phyloP scores from a whole-genome alignment of 2,797 vertebrate genomes.

The Argentina silus region DNA sequence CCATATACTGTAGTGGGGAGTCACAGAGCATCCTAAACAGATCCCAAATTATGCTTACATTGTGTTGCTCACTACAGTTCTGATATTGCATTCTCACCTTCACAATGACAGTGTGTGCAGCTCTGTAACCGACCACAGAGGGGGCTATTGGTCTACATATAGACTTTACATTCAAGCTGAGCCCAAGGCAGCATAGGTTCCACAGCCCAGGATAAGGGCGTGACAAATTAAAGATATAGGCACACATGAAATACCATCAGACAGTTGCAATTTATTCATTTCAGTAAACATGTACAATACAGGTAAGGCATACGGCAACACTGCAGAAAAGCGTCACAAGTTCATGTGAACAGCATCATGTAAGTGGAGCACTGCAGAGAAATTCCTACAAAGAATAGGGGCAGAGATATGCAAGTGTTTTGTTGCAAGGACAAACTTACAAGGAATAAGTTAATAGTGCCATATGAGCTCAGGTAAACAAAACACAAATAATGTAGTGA shows the following conservation, averaged over 20 bases:
- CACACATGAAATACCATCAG: not conserved
- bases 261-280: constrained; percentile 71
- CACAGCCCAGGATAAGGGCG: not conserved
- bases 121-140: not conserved
- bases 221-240: not conserved
- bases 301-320: constrained; percentile 78
- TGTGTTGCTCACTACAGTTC: not conserved
- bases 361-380: constrained; percentile 34
- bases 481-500: too few relatives aligned
- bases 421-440: not conserved
- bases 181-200: too few relatives aligned
- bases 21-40: not conserved
- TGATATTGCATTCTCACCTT: not conserved
- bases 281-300: constrained; percentile 62
- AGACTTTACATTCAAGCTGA: not conserved
- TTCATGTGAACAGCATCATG: constrained; percentile 72
- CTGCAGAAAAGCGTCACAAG: constrained; percentile 71
- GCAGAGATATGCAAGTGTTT: not conserved
- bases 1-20: too few relatives aligned
- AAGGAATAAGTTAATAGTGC: not conserved
- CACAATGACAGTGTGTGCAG: not conserved
- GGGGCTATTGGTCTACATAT: not conserved
- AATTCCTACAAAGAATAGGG: not conserved
- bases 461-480: not conserved
- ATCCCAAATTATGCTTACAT: not conserved